Evolutionary conservation across 2,113 vertebrate genomes (phyloP), one percentile per base, ranked within the genome.

Genomic region (Ptilorrhoa leucosticta): DNA sequence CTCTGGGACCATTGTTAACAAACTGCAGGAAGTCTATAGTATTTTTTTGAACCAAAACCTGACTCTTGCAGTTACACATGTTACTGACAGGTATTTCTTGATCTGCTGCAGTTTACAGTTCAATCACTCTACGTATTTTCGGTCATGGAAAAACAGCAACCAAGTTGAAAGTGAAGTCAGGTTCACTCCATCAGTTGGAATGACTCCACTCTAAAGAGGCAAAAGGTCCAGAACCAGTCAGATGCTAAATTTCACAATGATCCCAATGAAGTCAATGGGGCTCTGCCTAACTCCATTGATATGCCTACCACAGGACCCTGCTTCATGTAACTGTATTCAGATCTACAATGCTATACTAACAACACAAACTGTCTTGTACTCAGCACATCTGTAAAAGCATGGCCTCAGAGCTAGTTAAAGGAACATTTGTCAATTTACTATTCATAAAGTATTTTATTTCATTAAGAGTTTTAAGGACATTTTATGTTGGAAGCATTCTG

Each of bases 261-360:
- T 94, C 82, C 58, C 93, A 96, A 6, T 77, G 93, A 97, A 95
- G 96, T 96, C 95, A 96, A 92, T 94, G 92, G 51, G 79, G 84
- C 80, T 78, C 68, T 69, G 28, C 6, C 33, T 85, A 47, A 69
- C 27, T 50, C 27, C 42, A 39, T 1, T 0, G 0, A 64, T 24
- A 37, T 1, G 10, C 27, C 17, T 54, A 27, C 48, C 3, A 7
- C 1, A 71, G 30, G 15, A 54, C 11, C 3, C 30, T 8, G 15
- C 10, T 39, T 64, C 14, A 24, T 2, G 1, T 0, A 79, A 77
- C 3, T 17, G 8, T 45, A 64, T 37, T 78, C 45, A 30, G 40
- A 84, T 30, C 14, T 53, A 11, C 9, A 2, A 20, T n/a, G 35
- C 11, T 35, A 26, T 3, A 39, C 10, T 22, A 93, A 50, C 4